These are phyloP conservation scores for Schlechtendalia chinensis DNA, from an alignment of 1,140 invertebrate species.

Conservation along the genomic window DNA sequence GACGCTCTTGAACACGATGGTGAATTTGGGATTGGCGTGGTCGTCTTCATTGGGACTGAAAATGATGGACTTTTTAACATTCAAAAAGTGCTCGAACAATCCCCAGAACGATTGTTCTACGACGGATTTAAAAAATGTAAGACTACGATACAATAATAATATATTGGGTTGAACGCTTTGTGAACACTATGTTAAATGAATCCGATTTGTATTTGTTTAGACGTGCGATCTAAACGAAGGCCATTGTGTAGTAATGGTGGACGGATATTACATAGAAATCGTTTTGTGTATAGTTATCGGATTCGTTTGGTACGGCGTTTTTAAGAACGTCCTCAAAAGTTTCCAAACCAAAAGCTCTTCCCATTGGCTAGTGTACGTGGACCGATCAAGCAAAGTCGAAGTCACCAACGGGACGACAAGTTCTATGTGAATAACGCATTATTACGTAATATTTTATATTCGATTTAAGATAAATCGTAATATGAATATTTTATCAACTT, in stretches of 20 bases:
- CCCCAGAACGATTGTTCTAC: constrained; percentile 50
- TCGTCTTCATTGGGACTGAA: constrained; percentile 87
- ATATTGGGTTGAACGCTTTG: too few relatives aligned
- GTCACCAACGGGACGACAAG: too few relatives aligned
- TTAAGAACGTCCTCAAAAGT: background rate
- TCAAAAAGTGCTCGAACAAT: constrained; percentile 67
- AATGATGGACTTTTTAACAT: constrained; percentile 86
- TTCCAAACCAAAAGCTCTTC: constrained; percentile 7
- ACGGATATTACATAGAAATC: constrained; percentile 32
- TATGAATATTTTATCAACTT: too few relatives aligned
- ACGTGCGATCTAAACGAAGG: background rate
- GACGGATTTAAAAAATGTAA: background rate
- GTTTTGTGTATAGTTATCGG: background rate
- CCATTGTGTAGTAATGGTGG: background rate
- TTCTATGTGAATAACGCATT: too few relatives aligned
- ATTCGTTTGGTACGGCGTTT: constrained; percentile 1
- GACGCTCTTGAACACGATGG: constrained; percentile 95
- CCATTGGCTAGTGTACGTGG: background rate
- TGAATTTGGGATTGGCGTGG: constrained; percentile 97
- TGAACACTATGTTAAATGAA: too few relatives aligned
- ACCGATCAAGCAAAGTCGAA: background rate
- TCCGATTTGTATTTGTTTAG: background rate
- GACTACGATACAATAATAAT: background rate
- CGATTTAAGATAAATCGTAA: too few relatives aligned
- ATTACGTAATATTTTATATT: too few relatives aligned